Evolutionary conservation across 2,888 invertebrate species (phyloP).

Genomic region (Nomada hirtipes): DNA sequence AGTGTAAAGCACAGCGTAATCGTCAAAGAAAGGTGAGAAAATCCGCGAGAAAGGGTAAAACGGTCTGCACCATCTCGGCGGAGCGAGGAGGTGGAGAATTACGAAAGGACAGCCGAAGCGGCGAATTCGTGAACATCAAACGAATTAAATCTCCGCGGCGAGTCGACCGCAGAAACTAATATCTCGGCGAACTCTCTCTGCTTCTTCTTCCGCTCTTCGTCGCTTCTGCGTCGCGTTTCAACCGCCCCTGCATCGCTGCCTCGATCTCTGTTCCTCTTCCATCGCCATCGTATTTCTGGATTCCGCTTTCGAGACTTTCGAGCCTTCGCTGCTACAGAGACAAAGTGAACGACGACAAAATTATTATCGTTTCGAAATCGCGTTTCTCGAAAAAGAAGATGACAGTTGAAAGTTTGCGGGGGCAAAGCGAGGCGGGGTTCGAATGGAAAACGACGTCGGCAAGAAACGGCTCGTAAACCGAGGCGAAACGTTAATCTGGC

Average conservation of each 20-base stretch:
- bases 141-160: slow-evolving; percentile 84
- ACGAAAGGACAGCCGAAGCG: slow-evolving; percentile 76
- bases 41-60: slow-evolving; percentile 24
- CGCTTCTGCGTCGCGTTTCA: slow-evolving; percentile 35
- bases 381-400: slow-evolving; percentile 22
- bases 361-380: slow-evolving; percentile 6
- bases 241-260: slow-evolving; percentile 44
- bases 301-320: slow-evolving; percentile 11
- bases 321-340: not conserved
- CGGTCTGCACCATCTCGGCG: not conserved
- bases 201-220: slow-evolving; percentile 39
- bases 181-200: slow-evolving; percentile 76
- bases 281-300: slow-evolving; percentile 40
- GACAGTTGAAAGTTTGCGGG: not conserved
- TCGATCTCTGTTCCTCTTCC: slow-evolving; percentile 16
- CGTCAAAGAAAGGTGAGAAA: slow-evolving; percentile 58
- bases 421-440: not conserved
- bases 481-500: slow-evolving; percentile 28
- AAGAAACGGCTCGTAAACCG: slow-evolving; percentile 16
- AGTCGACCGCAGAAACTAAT: slow-evolving; percentile 84
- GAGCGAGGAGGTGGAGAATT: slow-evolving; percentile 41
- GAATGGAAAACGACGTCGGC: slow-evolving; percentile 2
- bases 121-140: slow-evolving; percentile 84
- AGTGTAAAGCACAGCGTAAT: slow-evolving; percentile 45
- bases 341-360: slow-evolving; percentile 25